Percentiles rank a stretch among this genome's conserved stretches.
phyloP scores from a whole-genome alignment of 2,797 vertebrate species.

The Natrix natrix region DNA sequence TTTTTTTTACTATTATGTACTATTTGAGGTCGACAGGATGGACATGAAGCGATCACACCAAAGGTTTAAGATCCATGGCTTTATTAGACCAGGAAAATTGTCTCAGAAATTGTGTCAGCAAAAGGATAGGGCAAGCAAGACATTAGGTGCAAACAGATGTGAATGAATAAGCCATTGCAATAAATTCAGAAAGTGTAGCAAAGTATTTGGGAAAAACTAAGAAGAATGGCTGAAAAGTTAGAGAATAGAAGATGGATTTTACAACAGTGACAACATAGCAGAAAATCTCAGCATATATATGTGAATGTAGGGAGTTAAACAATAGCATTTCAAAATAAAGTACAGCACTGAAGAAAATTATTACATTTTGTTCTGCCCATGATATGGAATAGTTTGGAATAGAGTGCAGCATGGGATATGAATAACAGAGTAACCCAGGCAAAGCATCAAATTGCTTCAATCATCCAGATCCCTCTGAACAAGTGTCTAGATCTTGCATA shows the following conservation, averaged over 20 bases:
- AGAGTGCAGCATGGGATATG: not conserved
- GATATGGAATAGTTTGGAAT: not conserved
- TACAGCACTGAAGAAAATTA: not conserved
- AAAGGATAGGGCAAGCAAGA: not conserved
- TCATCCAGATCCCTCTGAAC: not conserved
- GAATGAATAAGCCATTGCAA: not conserved
- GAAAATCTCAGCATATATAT: not conserved
- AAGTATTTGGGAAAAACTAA: not conserved
- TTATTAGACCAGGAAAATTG: not conserved
- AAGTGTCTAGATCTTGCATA: not conserved
- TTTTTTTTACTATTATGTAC: constrained; percentile 1
- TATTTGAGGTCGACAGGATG: not conserved
- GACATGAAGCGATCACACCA: not conserved
- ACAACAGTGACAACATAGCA: not conserved
- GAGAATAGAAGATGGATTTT: not conserved
- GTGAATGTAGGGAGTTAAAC: not conserved
- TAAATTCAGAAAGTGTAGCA: not conserved
- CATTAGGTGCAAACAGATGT: not conserved
- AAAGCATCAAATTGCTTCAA: not conserved
- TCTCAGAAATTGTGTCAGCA: not conserved
- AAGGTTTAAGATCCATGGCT: not conserved
- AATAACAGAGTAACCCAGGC: not conserved
- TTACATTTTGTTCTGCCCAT: not conserved
- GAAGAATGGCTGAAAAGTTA: not conserved
- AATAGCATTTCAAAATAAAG: not conserved